phyloP scores from a whole-genome alignment of 2,888 invertebrate species.

The Callinectes sapidus region DNA sequence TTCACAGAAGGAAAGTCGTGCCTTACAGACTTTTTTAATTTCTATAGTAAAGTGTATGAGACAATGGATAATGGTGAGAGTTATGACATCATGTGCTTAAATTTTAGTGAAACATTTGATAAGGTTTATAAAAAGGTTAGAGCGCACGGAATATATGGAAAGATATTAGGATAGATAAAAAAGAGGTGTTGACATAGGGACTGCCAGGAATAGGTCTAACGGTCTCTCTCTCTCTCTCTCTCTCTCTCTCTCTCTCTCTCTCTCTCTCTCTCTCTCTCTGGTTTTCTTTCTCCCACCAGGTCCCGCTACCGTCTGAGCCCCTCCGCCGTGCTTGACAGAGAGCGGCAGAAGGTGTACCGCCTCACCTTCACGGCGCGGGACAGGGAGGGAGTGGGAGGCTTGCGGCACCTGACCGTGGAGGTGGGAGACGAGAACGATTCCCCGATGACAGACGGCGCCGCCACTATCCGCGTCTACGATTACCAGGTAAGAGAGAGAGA shows the following conservation, averaged over 20 bases:
- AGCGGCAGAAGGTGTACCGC: slow-evolving; percentile 88
- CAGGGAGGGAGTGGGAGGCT: slow-evolving; percentile 85
- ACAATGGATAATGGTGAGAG: too few relatives aligned
- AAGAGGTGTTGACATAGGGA: too few relatives aligned
- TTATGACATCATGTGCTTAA: too few relatives aligned
- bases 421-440: slow-evolving; percentile 98
- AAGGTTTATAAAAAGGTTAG: too few relatives aligned
- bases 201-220: too few relatives aligned
- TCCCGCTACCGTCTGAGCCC: slow-evolving; percentile 80
- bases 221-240: background rate
- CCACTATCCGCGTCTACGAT: slow-evolving; percentile 94
- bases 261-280: background rate
- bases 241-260: slow-evolving; percentile 1
- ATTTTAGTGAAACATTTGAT: too few relatives aligned
- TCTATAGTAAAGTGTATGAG: too few relatives aligned
- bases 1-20: too few relatives aligned
- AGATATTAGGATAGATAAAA: too few relatives aligned
- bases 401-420: slow-evolving; percentile 91
- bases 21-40: too few relatives aligned
- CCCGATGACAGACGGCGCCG: slow-evolving; percentile 89
- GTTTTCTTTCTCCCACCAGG: background rate
- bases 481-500: slow-evolving; percentile 84
- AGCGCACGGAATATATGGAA: too few relatives aligned
- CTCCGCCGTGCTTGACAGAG: slow-evolving; percentile 88
- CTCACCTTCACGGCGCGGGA: slow-evolving; percentile 94